phyloP scores from a whole-genome alignment of 2,888 invertebrate species.

The Osmoderma eremita region DNA sequence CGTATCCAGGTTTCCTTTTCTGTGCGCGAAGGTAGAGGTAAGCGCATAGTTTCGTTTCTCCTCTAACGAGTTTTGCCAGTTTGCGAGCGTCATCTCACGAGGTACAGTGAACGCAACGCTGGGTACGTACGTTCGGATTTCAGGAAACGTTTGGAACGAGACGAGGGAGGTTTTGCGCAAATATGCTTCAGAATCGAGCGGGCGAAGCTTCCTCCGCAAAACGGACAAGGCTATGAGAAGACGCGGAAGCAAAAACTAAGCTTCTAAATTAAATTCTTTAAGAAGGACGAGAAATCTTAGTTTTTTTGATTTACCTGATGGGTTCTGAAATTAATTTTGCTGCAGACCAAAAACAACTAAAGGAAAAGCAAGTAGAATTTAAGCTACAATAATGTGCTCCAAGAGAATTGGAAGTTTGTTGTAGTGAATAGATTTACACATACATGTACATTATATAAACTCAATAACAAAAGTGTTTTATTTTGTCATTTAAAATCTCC shows the following conservation, averaged over 20 bases:
- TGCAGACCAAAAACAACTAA: slow-evolving; percentile 3
- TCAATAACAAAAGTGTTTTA: no score
- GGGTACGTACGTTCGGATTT: not conserved
- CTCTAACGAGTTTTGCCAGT: not conserved
- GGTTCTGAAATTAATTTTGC: slow-evolving; percentile 16
- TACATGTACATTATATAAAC: no score
- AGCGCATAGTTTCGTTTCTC: not conserved
- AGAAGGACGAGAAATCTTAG: slow-evolving; percentile 10
- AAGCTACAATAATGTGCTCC: no score
- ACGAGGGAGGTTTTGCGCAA: not conserved
- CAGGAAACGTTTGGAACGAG: no score
- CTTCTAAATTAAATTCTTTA: slow-evolving; percentile 26
- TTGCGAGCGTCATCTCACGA: slow-evolving; percentile 6
- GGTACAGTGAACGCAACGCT: slow-evolving; percentile 5
- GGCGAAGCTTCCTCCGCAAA: not conserved
- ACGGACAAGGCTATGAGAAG: not conserved
- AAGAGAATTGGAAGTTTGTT: no score
- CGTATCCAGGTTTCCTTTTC: not conserved
- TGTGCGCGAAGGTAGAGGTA: not conserved
- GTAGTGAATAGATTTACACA: no score
- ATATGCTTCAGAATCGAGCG: not conserved
- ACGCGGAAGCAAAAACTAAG: slow-evolving; percentile 1
- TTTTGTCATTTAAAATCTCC: no score
- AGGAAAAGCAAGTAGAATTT: not conserved
- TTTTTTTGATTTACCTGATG: not conserved